These are phyloP conservation scores for Ecliptopera silaceata DNA, from an alignment of 2,888 invertebrate species.

Conservation along the genomic window DNA sequence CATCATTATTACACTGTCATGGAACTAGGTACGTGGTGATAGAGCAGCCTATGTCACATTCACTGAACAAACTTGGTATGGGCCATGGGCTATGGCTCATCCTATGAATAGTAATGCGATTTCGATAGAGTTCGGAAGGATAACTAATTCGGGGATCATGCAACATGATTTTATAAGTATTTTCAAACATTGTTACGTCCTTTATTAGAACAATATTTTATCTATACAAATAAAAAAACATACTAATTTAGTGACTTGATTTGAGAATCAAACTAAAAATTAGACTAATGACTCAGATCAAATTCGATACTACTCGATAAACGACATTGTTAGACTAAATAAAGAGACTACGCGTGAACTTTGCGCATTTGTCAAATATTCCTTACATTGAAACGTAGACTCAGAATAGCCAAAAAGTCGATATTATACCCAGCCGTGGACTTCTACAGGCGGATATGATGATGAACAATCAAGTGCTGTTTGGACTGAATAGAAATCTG, in stretches of 20 bases:
- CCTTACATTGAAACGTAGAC: too few relatives aligned
- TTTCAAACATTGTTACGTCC: not conserved
- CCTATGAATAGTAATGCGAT: constrained; percentile 55
- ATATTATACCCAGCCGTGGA: not conserved
- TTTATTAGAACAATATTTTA: not conserved
- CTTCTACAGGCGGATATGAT: not conserved
- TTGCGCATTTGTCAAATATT: too few relatives aligned
- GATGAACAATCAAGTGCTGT: not conserved
- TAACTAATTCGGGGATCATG: constrained; percentile 6
- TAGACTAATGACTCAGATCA: too few relatives aligned
- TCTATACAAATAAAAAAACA: too few relatives aligned
- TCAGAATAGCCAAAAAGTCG: too few relatives aligned
- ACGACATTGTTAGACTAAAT: too few relatives aligned
- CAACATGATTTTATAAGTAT: not conserved
- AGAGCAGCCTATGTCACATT: not conserved
- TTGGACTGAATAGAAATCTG: constrained; percentile 17
- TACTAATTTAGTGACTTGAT: too few relatives aligned
- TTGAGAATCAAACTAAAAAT: too few relatives aligned
- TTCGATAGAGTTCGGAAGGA: constrained; percentile 43
- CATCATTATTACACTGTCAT: not conserved
- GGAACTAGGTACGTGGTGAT: not conserved
- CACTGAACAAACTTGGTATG: constrained; percentile 23
- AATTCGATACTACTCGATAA: too few relatives aligned
- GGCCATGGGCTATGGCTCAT: constrained; percentile 27
- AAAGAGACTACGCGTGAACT: too few relatives aligned